phyloP scores from a whole-genome alignment of 2,888 invertebrate genomes.

The Dryadula phaetusa region DNA sequence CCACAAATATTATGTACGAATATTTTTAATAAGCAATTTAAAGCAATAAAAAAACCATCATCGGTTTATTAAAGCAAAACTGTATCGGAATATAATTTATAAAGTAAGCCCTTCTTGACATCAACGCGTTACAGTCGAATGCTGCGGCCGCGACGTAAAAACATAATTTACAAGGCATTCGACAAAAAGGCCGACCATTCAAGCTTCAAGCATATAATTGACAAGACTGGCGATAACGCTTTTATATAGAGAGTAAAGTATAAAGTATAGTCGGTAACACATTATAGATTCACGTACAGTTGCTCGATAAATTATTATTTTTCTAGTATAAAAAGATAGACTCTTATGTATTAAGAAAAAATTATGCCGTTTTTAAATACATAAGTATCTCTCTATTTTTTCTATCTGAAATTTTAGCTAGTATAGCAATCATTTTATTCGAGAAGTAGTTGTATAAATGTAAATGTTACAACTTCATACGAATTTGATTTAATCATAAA shows the following conservation, averaged over 20 bases:
- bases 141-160: constrained; percentile 25
- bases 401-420: too few relatives aligned
- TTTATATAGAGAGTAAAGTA: not conserved
- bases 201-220: constrained; percentile 63
- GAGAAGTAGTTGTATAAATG: too few relatives aligned
- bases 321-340: too few relatives aligned
- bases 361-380: too few relatives aligned
- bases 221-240: constrained; percentile 72
- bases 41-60: too few relatives aligned
- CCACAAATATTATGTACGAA: too few relatives aligned
- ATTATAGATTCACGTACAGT: not conserved
- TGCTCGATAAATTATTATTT: not conserved
- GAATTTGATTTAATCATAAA: too few relatives aligned
- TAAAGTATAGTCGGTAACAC: not conserved
- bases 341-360: too few relatives aligned
- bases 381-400: too few relatives aligned
- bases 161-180: constrained; percentile 35
- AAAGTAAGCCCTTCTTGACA: not conserved
- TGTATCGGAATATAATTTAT: not conserved
- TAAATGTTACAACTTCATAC: too few relatives aligned
- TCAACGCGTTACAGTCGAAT: constrained; percentile 24
- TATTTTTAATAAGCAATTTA: too few relatives aligned
- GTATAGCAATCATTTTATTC: too few relatives aligned
- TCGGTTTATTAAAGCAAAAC: not conserved
- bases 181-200: constrained; percentile 42